Conservation (phyloP, 2,113 vertebrate species). For the Saccopteryx bilineata region DNA sequence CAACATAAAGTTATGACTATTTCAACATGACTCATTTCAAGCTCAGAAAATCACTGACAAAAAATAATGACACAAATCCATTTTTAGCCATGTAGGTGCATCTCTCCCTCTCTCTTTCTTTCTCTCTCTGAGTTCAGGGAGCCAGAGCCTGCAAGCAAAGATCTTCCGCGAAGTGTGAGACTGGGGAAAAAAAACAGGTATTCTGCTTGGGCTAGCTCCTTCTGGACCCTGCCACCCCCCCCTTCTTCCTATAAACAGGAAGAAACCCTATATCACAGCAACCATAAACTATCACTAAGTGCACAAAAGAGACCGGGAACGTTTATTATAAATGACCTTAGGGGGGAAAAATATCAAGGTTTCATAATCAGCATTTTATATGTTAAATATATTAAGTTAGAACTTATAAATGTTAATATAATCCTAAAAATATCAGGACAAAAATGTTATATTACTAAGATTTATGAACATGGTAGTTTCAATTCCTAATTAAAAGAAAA, state of each 20-base stretch:
- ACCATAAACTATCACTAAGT: neutral
- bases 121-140: neutral
- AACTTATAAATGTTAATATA: conserved; percentile 22
- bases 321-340: conserved; percentile 35
- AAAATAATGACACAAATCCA: neutral
- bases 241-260: neutral
- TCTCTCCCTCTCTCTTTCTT: neutral
- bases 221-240: neutral
- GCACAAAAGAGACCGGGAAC: neutral
- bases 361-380: neutral
- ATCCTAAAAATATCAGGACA: neutral
- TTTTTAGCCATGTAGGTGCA: neutral
- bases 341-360: neutral
- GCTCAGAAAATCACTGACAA: neutral
- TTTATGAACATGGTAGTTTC: neutral
- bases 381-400: conserved; percentile 15
- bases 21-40: neutral
- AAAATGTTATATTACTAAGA: conserved; percentile 42
- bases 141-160: neutral
- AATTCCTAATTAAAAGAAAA: conserved; percentile 54
- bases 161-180: neutral
- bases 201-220: neutral
- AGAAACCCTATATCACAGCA: neutral
- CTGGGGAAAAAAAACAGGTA: neutral
- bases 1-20: neutral